Conservation (phyloP, 2,797 vertebrate species). For the Simalia tracyae region DNA sequence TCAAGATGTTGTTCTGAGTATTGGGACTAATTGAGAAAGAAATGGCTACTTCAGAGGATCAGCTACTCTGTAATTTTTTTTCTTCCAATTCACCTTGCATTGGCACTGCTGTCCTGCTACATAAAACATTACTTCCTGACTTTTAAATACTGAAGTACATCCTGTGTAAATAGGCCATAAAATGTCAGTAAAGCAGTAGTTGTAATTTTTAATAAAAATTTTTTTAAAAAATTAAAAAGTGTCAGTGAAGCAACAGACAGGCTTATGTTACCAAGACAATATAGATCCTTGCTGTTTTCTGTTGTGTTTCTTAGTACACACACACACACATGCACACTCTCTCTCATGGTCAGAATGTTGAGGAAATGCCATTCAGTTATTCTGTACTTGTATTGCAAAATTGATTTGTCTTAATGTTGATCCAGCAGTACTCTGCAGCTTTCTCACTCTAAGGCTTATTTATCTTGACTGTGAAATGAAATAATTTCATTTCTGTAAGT, state of each 20-base stretch:
- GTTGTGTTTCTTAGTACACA: not conserved
- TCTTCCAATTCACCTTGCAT: not conserved
- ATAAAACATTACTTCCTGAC: not conserved
- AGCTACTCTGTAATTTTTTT: not conserved
- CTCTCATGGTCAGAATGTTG: not conserved
- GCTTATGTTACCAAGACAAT: not conserved
- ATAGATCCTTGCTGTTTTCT: not conserved
- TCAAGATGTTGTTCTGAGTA: not conserved
- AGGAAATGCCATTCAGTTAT: not conserved
- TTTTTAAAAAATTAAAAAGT: not conserved
- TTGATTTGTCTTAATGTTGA: not conserved
- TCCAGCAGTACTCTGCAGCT: not conserved
- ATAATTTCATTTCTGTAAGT: not conserved
- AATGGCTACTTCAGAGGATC: not conserved
- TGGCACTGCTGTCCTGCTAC: not conserved
- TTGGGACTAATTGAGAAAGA: not conserved
- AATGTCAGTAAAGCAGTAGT: not conserved
- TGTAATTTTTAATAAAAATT: too few relatives aligned
- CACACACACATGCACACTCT: not conserved
- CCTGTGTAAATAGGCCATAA: not conserved
- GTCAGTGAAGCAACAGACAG: not conserved
- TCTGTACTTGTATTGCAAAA: not conserved
- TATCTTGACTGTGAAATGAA: not conserved
- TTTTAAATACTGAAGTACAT: conserved; percentile 1
- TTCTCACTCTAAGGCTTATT: not conserved